A percentile compares a stretch with the other conserved stretches of the same genome.
phyloP scores from a whole-genome alignment of 2,888 invertebrate species.

The Drosophila paranaensis region DNA sequence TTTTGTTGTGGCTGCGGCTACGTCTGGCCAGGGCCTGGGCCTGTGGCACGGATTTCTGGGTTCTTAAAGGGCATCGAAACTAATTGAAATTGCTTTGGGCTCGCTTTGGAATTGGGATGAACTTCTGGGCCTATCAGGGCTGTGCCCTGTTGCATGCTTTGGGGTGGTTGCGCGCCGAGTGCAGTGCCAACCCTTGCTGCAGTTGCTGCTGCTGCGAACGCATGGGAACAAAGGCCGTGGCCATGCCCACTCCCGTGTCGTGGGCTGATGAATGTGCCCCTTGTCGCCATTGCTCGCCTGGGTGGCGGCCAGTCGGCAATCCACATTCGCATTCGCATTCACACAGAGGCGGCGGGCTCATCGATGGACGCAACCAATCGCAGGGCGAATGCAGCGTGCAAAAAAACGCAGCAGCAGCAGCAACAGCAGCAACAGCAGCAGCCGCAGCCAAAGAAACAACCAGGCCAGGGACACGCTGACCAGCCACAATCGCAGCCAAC shows the following conservation, averaged over 20 bases:
- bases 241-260: constrained; percentile 6
- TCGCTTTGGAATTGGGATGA: constrained; percentile 1
- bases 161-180: constrained; percentile 45
- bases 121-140: constrained; percentile 26
- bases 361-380: constrained; percentile 77
- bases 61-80: not conserved
- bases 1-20: no score
- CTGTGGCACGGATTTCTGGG: not conserved
- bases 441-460: constrained; percentile 39
- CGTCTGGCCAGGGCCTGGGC: constrained; percentile 8
- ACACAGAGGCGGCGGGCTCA: constrained; percentile 42
- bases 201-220: constrained; percentile 30
- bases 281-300: constrained; percentile 24
- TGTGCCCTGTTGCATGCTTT: constrained; percentile 27
- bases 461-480: constrained; percentile 62
- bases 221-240: constrained; percentile 43
- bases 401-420: constrained; percentile 66
- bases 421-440: constrained; percentile 5
- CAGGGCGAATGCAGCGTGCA: constrained; percentile 74
- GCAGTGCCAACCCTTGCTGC: constrained; percentile 56
- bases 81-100: not conserved
- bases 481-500: constrained; percentile 54
- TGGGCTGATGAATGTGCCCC: constrained; percentile 52
- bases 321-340: constrained; percentile 7
- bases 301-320: constrained; percentile 36